Percentiles rank a stretch among this genome's conserved stretches.
phyloP scores from a whole-genome alignment of 30 jellyfish, hydroid and myxozoan species.

The Aurelia sp. region DNA sequence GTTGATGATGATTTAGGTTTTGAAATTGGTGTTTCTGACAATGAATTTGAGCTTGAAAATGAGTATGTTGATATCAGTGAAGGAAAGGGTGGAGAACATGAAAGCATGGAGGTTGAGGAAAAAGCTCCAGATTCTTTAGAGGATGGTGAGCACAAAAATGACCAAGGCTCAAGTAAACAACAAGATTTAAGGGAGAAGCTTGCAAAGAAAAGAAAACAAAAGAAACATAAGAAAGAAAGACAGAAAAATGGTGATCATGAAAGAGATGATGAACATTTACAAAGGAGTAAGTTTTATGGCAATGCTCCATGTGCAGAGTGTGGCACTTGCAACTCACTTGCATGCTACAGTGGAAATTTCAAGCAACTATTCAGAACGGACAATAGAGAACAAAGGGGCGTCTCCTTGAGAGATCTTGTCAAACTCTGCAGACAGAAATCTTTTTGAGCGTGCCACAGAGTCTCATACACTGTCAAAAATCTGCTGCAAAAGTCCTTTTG shows the following conservation, averaged over 20 bases:
- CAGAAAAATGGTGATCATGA: neutral
- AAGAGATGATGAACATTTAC: neutral
- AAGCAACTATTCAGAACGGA: no score
- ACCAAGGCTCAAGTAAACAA: neutral
- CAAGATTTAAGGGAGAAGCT: no score
- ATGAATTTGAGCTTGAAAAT: slow-evolving; percentile 54
- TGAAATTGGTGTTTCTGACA: slow-evolving; percentile 49
- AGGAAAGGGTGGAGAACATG: slow-evolving; percentile 12
- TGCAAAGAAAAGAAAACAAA: neutral
- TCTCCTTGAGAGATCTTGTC: no score
- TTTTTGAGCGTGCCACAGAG: no score
- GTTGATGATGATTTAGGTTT: slow-evolving; percentile 17
- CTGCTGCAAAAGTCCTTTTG: no score
- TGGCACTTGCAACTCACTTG: no score
- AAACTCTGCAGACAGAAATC: no score
- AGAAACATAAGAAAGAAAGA: neutral
- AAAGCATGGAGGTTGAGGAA: slow-evolving; percentile 47
- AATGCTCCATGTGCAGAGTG: no score
- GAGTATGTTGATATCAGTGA: slow-evolving; percentile 22
- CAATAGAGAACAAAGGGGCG: no score
- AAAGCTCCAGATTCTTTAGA: neutral
- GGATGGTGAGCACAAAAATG: neutral
- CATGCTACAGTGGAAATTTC: no score
- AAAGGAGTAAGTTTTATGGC: no score
- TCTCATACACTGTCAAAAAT: no score